Percentiles rank a stretch among this genome's conserved stretches.
These are phyloP conservation scores for Schizothorax lantsangensis DNA, from an alignment of 2,797 vertebrate genomes.

Conservation along the genomic window DNA sequence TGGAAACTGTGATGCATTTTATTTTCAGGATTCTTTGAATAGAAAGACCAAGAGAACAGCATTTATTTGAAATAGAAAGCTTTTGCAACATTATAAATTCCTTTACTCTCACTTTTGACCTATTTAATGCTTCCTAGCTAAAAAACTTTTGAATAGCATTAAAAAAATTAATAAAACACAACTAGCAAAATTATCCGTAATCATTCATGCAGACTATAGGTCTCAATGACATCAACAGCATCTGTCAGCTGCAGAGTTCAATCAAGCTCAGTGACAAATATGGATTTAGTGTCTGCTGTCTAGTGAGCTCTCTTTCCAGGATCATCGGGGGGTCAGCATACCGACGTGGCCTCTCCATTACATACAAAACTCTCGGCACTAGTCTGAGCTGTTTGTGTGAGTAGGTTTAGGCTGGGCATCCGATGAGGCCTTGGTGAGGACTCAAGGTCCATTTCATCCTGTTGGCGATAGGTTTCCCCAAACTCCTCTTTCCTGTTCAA, in stretches of 20 bases:
- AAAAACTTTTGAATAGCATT: not conserved
- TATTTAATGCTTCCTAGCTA: too few relatives aligned
- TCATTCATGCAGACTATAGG: not conserved
- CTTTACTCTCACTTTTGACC: not conserved
- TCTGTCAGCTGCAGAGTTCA: slow-evolving; percentile 38
- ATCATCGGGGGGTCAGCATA: slow-evolving; percentile 25
- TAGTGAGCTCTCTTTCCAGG: slow-evolving; percentile 6
- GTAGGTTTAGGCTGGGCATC: slow-evolving; percentile 29
- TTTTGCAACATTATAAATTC: not conserved
- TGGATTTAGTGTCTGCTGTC: slow-evolving; percentile 43
- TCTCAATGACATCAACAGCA: slow-evolving; percentile 8
- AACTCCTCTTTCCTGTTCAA: slow-evolving; percentile 2
- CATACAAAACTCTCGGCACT: slow-evolving; percentile 17
- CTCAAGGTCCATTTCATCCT: slow-evolving; percentile 32
- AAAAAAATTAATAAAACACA: not conserved
- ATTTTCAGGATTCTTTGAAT: not conserved
- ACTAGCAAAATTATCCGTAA: not conserved
- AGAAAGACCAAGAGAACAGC: not conserved
- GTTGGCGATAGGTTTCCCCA: slow-evolving; percentile 30
- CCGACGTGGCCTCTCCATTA: slow-evolving; percentile 9
- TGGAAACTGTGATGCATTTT: not conserved
- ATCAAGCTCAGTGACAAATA: slow-evolving; percentile 25
- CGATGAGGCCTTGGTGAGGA: slow-evolving; percentile 21
- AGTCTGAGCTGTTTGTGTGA: slow-evolving; percentile 22
- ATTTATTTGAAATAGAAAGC: not conserved